Base-by-base conservation (phyloP, 2,797 vertebrate species). In the Pangasius djambal region DNA sequence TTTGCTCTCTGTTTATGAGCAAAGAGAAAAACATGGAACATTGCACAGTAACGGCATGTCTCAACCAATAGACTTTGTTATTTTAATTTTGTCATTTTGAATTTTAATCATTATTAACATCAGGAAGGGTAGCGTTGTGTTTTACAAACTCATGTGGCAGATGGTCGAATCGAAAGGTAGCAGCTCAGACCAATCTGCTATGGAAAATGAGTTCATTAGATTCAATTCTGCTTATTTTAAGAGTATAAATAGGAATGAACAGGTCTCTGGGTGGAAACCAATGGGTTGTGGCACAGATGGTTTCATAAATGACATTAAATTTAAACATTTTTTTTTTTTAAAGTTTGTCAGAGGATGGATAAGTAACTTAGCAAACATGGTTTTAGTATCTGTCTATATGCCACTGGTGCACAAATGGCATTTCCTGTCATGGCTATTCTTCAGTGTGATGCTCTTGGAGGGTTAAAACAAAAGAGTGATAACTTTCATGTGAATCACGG, bases 401-500 rank as follows among this genome's bases (percentile, higher is more conserved):
- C 61, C 82, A 61, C n/a, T 6, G 25, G n/a, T 1, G 7, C 16
- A 22, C 57, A 86, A 74, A 75, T 15, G 34, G 25, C 50, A 50
- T 10, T 50, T 74, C 77, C 65, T 63, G n/a, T 72, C n/a, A 20
- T 13, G 12, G 77, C 25, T 86, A 83, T 89, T 86, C 31, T 72
- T 81, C n/a, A 79, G 61, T 34, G 40, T 82, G 84, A 81, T 52
- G 52, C 40, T 82, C 75, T 61, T 40, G 72, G 40, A 55, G 82
- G n/a, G 72, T 48, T 79, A 79, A 59, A 87, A 86, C 77, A 83
- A 75, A 82, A 70, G 74, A 87, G 81, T 57, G 86, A 85, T 75
- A 85, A 79, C 89, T 85, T 83, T 87, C 78, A 88, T 88, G 86
- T 83, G 85, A 87, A 85, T 63, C 85, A 78, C 70, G 20, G 82